Percentiles rank a stretch among this genome's conserved stretches.
Conservation (phyloP, 1,140 invertebrate species). For the Conopomorpha cramerella region DNA sequence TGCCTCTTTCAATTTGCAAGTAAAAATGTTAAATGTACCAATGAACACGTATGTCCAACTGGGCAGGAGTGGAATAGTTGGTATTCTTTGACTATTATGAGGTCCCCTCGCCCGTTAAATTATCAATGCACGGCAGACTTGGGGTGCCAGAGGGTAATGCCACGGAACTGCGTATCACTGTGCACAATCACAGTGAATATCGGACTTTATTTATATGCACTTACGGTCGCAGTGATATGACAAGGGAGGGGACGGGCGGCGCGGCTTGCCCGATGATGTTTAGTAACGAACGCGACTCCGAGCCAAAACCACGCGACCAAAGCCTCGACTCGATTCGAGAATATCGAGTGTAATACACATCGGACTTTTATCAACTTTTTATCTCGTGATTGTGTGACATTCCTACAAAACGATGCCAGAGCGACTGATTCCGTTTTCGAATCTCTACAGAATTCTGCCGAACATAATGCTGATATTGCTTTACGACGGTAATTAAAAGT, state of each 20-base stretch:
- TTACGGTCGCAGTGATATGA: slow-evolving; percentile 14
- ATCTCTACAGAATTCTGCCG: too few species aligned
- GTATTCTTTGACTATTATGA: too few species aligned
- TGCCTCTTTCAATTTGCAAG: too few species aligned
- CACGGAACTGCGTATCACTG: slow-evolving; percentile 35
- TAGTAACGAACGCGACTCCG: slow-evolving; percentile 30
- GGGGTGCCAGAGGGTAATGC: slow-evolving; percentile 54
- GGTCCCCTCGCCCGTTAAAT: slow-evolving; percentile 41
- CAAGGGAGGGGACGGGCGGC: slow-evolving; percentile 27
- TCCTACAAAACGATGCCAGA: slow-evolving; percentile 49
- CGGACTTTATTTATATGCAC: slow-evolving; percentile 53
- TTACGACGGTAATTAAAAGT: slow-evolving; percentile 40
- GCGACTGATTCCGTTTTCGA: slow-evolving; percentile 43
- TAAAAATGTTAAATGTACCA: too few species aligned
- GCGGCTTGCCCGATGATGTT: slow-evolving; percentile 14
- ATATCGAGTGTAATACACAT: too few species aligned
- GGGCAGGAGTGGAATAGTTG: too few species aligned
- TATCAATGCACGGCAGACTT: slow-evolving; percentile 33
- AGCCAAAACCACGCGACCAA: slow-evolving; percentile 19
- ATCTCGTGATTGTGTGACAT: too few species aligned
- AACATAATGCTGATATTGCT: slow-evolving; percentile 44
- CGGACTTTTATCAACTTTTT: too few species aligned
- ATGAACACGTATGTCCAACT: too few species aligned
- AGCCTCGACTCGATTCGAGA: neutral
- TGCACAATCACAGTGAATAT: slow-evolving; percentile 47